A percentile compares a stretch with the other conserved stretches of the same genome.
phyloP scores from a whole-genome alignment of 1,140 invertebrate genomes.

The Ceratina calcarata region DNA sequence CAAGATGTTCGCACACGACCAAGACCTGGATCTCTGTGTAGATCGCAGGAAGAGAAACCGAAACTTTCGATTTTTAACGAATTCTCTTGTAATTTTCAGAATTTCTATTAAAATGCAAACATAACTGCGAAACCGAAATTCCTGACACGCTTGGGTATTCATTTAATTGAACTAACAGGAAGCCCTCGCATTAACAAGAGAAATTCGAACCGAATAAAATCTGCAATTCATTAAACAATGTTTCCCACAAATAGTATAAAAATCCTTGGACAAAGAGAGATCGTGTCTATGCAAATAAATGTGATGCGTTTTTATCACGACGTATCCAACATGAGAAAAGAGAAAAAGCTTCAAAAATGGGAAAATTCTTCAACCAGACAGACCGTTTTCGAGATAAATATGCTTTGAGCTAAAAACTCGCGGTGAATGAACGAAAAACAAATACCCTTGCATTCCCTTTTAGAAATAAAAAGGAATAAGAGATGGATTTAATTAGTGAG shows the following conservation, averaged over 20 bases:
- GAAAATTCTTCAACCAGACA: neutral
- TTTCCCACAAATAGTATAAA: too few relatives aligned
- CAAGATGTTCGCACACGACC: slow-evolving; percentile 26
- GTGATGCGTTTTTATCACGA: neutral
- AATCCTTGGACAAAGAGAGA: too few relatives aligned
- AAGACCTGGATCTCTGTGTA: slow-evolving; percentile 34
- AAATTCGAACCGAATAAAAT: too few relatives aligned
- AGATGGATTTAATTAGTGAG: too few relatives aligned
- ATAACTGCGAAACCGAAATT: neutral
- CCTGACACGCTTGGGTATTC: too few relatives aligned
- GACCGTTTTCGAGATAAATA: neutral
- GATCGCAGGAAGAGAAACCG: slow-evolving; percentile 24
- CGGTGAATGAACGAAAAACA: neutral
- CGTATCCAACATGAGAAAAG: neutral
- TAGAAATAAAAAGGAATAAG: too few relatives aligned
- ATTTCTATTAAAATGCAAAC: neutral
- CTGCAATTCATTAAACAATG: too few relatives aligned
- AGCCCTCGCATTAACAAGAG: too few relatives aligned
- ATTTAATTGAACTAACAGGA: too few relatives aligned
- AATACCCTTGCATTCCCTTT: too few relatives aligned
- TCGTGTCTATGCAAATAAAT: too few relatives aligned
- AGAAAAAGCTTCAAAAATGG: neutral
- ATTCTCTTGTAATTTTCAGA: neutral
- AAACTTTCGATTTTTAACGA: slow-evolving; percentile 37
- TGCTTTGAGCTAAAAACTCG: neutral